Conservation (phyloP, 2,888 invertebrate genomes). For the Cabera pusaria region DNA sequence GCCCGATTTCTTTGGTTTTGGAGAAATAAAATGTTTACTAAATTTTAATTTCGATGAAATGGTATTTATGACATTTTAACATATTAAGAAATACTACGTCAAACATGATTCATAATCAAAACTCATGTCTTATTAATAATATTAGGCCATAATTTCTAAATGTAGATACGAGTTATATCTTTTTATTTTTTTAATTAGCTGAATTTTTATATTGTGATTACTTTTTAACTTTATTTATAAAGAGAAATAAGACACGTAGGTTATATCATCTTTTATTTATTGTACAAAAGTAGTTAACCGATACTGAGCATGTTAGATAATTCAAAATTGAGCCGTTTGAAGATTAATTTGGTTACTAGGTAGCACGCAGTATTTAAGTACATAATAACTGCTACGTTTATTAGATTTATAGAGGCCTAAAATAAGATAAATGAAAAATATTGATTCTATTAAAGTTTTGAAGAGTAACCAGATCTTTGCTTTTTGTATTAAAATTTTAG, state of each 20-base stretch:
- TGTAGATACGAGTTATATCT: constrained; percentile 10
- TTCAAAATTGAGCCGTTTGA: constrained; percentile 11
- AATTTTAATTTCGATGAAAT: too few relatives aligned
- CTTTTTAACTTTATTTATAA: constrained; percentile 20
- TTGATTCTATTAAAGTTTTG: constrained; percentile 1
- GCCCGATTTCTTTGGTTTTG: too few relatives aligned
- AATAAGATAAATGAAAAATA: constrained; percentile 9
- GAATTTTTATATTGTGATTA: constrained; percentile 24
- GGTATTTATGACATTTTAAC: too few relatives aligned
- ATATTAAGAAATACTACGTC: constrained; percentile 2
- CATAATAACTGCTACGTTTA: constrained; percentile 14
- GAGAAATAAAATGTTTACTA: too few relatives aligned
- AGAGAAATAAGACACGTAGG: constrained; percentile 21
- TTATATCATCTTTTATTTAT: constrained; percentile 24
- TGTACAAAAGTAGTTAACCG: constrained; percentile 19
- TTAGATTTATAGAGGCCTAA: constrained; percentile 17
- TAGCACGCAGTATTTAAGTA: constrained; percentile 30
- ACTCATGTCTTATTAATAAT: constrained; percentile 1
- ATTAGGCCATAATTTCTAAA: constrained; percentile 9
- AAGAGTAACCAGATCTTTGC: constrained; percentile 2
- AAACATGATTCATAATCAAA: not conserved
- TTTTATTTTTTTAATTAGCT: constrained; percentile 22
- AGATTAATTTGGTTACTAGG: constrained; percentile 13
- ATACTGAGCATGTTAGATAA: constrained; percentile 13
- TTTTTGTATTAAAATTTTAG: constrained; percentile 11